These are phyloP conservation scores for Nothocercus julius DNA, from an alignment of 2,113 vertebrate species.

Conservation along the genomic window DNA sequence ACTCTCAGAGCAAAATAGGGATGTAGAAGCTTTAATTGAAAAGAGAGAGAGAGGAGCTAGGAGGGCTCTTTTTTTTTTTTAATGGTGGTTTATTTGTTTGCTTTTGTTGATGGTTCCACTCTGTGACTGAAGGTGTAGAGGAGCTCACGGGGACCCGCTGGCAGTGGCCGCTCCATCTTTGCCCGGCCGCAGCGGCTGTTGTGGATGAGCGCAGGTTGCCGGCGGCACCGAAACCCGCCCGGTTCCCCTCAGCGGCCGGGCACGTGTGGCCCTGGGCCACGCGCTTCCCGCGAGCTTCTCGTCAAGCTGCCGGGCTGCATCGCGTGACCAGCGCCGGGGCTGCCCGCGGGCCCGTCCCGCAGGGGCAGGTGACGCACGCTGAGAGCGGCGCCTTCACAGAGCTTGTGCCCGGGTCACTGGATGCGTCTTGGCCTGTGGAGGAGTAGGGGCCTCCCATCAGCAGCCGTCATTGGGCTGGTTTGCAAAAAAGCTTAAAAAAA, in stretches of 20 bases:
- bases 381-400: neutral
- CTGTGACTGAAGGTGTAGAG: neutral
- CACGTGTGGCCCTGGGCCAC: no score
- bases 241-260: no score
- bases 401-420: neutral
- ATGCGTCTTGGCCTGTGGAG: neutral
- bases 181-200: no score
- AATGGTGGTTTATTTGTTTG: neutral
- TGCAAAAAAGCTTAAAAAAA: neutral
- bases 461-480: neutral
- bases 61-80: neutral
- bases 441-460: neutral
- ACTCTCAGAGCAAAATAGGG: neutral
- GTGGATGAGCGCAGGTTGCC: no score
- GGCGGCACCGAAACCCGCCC: neutral
- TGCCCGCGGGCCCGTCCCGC: neutral
- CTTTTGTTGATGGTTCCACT: neutral
- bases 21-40: conserved; percentile 13
- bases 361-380: neutral
- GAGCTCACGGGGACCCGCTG: neutral
- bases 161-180: neutral
- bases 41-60: neutral
- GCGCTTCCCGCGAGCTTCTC: no score
- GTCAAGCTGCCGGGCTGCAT: no score
- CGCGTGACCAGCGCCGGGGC: no score